Evolutionary conservation across 2,797 vertebrate genomes (phyloP).

Genomic region (Anabacerthia variegaticeps): DNA sequence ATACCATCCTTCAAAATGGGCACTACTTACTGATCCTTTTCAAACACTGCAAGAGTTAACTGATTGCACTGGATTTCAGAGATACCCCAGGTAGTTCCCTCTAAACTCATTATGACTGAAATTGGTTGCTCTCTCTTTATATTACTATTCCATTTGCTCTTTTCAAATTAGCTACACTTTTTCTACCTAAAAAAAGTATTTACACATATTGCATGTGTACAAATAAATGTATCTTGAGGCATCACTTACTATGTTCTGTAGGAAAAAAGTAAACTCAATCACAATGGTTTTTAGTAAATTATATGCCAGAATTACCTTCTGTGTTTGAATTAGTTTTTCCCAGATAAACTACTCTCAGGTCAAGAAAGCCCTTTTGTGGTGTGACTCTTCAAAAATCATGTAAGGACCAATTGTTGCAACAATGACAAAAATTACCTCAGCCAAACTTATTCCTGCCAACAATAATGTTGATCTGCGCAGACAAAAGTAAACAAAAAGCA

Average conservation of each 20-base stretch:
- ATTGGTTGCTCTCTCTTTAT: not conserved
- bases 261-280: not conserved
- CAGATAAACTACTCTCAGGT: not conserved
- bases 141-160: not conserved
- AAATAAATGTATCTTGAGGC: not conserved
- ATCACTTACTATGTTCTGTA: not conserved
- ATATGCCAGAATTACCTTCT: not conserved
- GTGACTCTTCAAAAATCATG: not conserved
- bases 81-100: not conserved
- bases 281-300: not conserved
- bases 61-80: not conserved
- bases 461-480: not conserved
- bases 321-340: not conserved
- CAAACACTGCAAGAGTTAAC: not conserved
- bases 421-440: not conserved
- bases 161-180: not conserved
- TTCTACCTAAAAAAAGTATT: not conserved
- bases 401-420: not conserved
- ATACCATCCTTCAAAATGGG: not conserved
- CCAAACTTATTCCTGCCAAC: not conserved
- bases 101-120: not conserved
- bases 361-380: not conserved
- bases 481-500: constrained; percentile 5
- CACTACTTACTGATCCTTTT: not conserved
- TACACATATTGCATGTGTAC: not conserved